Conservation (phyloP, 2,113 vertebrate species). For the Aegotheles bennettii region DNA sequence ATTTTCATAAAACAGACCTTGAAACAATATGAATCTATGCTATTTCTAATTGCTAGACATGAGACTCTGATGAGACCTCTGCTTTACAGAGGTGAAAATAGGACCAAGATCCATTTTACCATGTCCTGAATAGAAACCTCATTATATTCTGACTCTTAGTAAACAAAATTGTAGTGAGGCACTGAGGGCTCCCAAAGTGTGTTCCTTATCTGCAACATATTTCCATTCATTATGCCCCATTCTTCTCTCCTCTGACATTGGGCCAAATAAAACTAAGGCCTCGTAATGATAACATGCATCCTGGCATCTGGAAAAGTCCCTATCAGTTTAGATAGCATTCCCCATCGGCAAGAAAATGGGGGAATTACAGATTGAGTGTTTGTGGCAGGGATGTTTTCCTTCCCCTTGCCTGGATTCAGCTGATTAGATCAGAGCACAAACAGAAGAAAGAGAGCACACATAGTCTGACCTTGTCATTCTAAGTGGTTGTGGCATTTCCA, state of each 20-base stretch:
- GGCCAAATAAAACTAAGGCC: neutral
- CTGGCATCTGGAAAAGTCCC: neutral
- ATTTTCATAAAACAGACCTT: neutral
- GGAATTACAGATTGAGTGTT: neutral
- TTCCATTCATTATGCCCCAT: neutral
- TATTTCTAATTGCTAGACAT: neutral
- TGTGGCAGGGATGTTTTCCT: conserved; percentile 18
- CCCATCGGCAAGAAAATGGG: neutral
- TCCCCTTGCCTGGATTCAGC: neutral
- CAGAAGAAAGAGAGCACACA: conserved; percentile 9
- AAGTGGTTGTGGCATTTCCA: conserved; percentile 43
- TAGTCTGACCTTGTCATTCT: conserved; percentile 50
- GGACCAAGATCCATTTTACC: neutral
- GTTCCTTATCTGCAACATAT: neutral
- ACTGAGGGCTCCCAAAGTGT: fast-evolving
- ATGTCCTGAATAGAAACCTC: neutral
- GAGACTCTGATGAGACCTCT: neutral
- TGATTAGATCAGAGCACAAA: conserved; percentile 26
- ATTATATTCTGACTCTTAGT: neutral
- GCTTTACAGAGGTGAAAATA: neutral
- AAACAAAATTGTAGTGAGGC: neutral
- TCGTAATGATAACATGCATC: neutral
- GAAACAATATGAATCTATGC: neutral
- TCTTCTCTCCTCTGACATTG: fast-evolving
- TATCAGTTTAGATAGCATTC: neutral